A percentile compares a stretch with the other conserved stretches of the same genome.
These are phyloP conservation scores for Telmatochromis sp. DNA, from an alignment of 2,113 vertebrate species.

Conservation along the genomic window DNA sequence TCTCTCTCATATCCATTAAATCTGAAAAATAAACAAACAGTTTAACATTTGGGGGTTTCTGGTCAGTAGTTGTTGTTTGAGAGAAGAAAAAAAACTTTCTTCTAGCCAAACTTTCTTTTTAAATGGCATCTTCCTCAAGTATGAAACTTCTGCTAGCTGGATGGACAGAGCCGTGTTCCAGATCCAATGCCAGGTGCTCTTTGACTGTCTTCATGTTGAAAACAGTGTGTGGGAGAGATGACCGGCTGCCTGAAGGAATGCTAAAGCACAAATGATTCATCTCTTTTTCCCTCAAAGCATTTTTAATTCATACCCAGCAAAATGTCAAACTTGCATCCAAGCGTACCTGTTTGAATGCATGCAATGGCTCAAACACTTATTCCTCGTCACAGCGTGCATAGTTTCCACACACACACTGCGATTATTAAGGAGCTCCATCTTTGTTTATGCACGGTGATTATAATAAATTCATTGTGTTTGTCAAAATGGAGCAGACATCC, in stretches of 20 bases:
- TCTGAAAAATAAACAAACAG: constrained; percentile 1
- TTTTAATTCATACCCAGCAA: constrained; percentile 49
- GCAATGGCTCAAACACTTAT: neutral
- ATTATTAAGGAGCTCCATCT: neutral
- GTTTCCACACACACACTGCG: neutral
- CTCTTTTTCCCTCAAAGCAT: constrained; percentile 24
- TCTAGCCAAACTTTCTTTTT: neutral
- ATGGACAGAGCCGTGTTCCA: neutral
- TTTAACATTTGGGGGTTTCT: neutral
- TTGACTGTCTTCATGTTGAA: constrained; percentile 37
- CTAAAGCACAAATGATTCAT: constrained; percentile 55
- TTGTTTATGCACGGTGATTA: constrained; percentile 24
- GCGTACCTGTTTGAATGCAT: constrained; percentile 4
- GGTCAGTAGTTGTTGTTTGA: neutral
- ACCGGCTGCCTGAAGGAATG: constrained; percentile 49
- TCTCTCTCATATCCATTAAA: constrained; percentile 9
- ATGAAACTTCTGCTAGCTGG: neutral
- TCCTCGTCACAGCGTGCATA: neutral
- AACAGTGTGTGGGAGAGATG: constrained; percentile 52
- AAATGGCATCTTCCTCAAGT: neutral
- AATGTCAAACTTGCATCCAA: constrained; percentile 27
- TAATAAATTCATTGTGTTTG: constrained; percentile 57
- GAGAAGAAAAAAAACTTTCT: neutral
- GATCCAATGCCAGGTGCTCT: constrained; percentile 33
- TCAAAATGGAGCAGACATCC: constrained; percentile 47